Evolutionary conservation across 2,797 vertebrate genomes (phyloP).

Genomic region (Sebastolobus altivelis): DNA sequence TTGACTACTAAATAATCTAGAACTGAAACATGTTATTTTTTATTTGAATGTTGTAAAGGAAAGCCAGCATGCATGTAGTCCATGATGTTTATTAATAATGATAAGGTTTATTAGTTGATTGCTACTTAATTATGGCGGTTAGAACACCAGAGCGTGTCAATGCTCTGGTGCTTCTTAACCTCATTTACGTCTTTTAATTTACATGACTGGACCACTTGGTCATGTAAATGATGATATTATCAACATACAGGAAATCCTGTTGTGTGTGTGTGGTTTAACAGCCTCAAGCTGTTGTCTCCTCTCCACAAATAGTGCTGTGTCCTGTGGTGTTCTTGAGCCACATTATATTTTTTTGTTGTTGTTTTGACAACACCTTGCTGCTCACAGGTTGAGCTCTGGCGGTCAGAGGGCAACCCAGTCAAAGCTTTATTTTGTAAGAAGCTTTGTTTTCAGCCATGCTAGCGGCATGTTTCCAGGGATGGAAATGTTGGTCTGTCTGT

Average conservation of each 20-base stretch:
- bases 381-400: neutral
- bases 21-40: neutral
- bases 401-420: neutral
- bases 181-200: conserved; percentile 57
- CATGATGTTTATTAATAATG: conserved; percentile 8
- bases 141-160: neutral
- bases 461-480: neutral
- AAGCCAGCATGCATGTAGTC: neutral
- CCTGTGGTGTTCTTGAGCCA: conserved; percentile 7
- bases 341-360: neutral
- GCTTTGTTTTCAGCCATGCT: neutral
- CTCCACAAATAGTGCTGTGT: neutral
- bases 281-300: neutral
- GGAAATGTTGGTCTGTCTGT: neutral
- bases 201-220: conserved; percentile 51
- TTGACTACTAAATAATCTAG: neutral
- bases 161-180: conserved; percentile 46
- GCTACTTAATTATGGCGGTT: conserved; percentile 46
- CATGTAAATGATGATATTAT: conserved; percentile 50
- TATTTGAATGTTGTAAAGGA: neutral
- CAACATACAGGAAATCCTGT: conserved; percentile 41
- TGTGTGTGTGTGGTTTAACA: conserved; percentile 3
- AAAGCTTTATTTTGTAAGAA: neutral
- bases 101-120: conserved; percentile 38
- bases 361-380: neutral